Evolutionary conservation across 2,888 invertebrate genomes (phyloP), one percentile per base, ranked within the genome.

Genomic region (Macrosoma leucophasiata): DNA sequence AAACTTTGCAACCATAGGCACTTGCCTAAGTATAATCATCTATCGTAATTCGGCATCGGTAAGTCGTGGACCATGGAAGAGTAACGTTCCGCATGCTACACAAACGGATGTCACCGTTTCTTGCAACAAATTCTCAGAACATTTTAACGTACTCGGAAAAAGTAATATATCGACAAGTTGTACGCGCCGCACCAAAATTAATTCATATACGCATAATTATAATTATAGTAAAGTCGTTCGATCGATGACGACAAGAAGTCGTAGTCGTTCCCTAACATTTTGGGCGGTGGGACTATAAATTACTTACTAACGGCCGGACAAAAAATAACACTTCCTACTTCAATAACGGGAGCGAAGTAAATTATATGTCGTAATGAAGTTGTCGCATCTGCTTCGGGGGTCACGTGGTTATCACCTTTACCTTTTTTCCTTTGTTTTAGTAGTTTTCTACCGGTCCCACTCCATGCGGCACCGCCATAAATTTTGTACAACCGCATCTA

Each of bases 331-430:
- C 65, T 79, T 76, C 77, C 79, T 76, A 76, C 71, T 74, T 65
- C 69, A 66, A 66, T 77, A 74, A 77, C 78, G 74, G 79, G 78
- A 79, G 75, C 68, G 68, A 52, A 65, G 77, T 79, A 74, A 77
- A 72, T 77, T 75, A 77, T 71, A 62, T 51, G 50, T 58, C 61
- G 69, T 76, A 78, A 78, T 76, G 74, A 75, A 75, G 70, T 63
- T 62, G 70, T 73, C 67, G 62, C 82, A 82, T 79, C 81, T 82
- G 81, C 75, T 58, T 45, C 54, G 53, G 49, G 58, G 62, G 62
- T 68, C 70, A 62, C 60, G 62, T 64, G 69, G 63, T n/a, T 58
- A 52, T 61, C 60, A 62, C 60, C 62, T 52, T 59, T 50, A 45
- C 48, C 46, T 60, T 65, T 64, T 60, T 52, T 49, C 48, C 55